These are phyloP conservation scores for Gerris lacustris DNA, from an alignment of 2,888 invertebrate species.

Conservation along the genomic window DNA sequence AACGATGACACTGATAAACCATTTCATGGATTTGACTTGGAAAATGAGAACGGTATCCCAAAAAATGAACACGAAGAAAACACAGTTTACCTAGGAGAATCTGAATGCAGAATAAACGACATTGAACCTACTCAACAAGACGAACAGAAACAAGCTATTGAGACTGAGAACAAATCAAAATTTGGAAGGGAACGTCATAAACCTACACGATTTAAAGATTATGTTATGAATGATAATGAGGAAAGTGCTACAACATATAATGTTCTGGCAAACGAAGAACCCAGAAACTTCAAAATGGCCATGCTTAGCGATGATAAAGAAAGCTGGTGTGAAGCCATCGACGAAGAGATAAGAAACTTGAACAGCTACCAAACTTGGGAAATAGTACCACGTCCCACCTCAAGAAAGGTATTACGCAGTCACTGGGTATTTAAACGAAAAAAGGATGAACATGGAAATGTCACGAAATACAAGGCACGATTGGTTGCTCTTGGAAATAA, in stretches of 20 bases:
- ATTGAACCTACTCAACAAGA: too few species aligned
- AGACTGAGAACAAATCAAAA: too few species aligned
- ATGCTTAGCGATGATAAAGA: conserved; percentile 2
- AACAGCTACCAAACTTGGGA: conserved; percentile 20
- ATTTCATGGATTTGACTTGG: neutral
- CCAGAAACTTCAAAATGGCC: too few species aligned
- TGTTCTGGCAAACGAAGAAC: too few species aligned
- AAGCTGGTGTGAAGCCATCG: conserved; percentile 19
- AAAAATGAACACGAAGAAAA: neutral
- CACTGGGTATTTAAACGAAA: conserved; percentile 32
- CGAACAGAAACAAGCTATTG: too few species aligned
- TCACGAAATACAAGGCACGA: conserved; percentile 31
- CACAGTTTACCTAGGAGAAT: too few species aligned
- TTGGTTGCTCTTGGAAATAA: conserved; percentile 32
- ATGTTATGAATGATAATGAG: too few species aligned
- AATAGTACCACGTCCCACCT: conserved; percentile 10
- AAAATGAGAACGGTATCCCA: neutral
- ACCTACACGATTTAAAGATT: too few species aligned
- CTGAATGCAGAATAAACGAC: too few species aligned
- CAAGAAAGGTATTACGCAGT: conserved; percentile 16
- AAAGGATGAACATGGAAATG: conserved; percentile 27
- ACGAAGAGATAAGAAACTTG: conserved; percentile 11
- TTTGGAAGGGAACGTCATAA: too few species aligned
- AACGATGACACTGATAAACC: neutral
- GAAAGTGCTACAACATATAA: too few species aligned